Base-by-base conservation (phyloP, 2,797 vertebrate genomes). In the Sebastes melanostomus region DNA sequence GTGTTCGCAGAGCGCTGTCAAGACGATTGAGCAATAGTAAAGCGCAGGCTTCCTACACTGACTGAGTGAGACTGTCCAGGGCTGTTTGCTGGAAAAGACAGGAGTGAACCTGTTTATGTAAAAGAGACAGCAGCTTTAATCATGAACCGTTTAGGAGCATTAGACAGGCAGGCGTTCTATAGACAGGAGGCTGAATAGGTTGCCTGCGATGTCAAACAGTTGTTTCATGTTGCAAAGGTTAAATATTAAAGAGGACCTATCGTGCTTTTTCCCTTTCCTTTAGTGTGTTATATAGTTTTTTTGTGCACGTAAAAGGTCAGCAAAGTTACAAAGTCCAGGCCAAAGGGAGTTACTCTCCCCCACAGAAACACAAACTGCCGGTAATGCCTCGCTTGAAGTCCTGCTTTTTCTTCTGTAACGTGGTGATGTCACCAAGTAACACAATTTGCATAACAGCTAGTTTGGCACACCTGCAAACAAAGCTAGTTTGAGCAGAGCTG, bases 71-170 rank as follows among this genome's bases (percentile, higher is more conserved):
- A 54, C 3, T 29, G 61, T 75, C 42, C 74, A 79, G 77, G 25
- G 38, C 65, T 52, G 66, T 65, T 34, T 10, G 34, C 32, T 66
- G 75, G 55, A 30, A 52, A 14, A 29, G 54, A 67, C 52, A 80
- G 62, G 46, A 34, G 24, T 9, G 22, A 73, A 68, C 56, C 42
- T 14, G 36, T 38, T n/a, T 8, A n/a, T 20, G 6, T 8, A 5
- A 72, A 50, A 50, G 63, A 3, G 18, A 72, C 72, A 68, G 72
- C 56, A 75, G 56, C 60, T 76, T 78, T 68, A 72, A 8, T 65
- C 72, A 77, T 70, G 38, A 62, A 66, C 14, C 2, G 2, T 66
- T 74, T 70, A 18, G 58, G 62, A 62, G 66, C 27, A n/a, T 68
- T 22, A 52, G 73, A 55, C 27, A 32, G 27, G 11, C 24, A 42